Percentiles rank a stretch among this genome's conserved stretches.
Evolutionary conservation across 2,113 vertebrate species (phyloP).

Genomic region (Ochotona curzoniae): DNA sequence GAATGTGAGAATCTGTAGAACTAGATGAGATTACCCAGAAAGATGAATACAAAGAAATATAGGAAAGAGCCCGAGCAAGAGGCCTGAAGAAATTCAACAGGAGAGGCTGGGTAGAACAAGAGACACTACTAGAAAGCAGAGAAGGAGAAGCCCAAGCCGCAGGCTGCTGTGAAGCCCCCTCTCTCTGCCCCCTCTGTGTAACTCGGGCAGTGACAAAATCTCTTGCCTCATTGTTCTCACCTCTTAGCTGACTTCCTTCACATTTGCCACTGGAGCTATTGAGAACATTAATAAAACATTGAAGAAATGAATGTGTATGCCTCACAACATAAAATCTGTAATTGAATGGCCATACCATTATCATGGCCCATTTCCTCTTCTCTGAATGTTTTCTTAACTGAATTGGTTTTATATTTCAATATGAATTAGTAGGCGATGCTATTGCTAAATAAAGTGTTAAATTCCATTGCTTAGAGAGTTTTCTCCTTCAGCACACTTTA

Average conservation of each 20-base stretch:
- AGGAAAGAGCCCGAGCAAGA: not conserved
- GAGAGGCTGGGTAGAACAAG: not conserved
- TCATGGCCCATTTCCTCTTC: slow-evolving; percentile 56
- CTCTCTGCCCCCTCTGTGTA: not conserved
- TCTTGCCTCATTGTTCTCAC: slow-evolving; percentile 17
- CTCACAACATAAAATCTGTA: slow-evolving; percentile 21
- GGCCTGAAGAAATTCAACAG: not conserved
- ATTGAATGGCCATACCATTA: slow-evolving; percentile 22
- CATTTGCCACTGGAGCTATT: not conserved
- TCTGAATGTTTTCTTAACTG: slow-evolving; percentile 34
- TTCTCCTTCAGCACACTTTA: slow-evolving; percentile 2
- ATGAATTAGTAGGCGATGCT: slow-evolving; percentile 49
- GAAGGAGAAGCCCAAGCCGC: not conserved
- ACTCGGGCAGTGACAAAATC: not conserved
- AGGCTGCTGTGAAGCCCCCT: not conserved
- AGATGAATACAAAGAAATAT: not conserved
- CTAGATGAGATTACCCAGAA: not conserved
- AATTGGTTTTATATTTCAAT: slow-evolving; percentile 48
- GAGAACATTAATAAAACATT: slow-evolving; percentile 56
- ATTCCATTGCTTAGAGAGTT: slow-evolving; percentile 46
- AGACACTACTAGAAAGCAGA: not conserved
- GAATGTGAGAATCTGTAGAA: not conserved
- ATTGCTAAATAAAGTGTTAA: slow-evolving; percentile 47
- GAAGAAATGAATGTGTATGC: slow-evolving; percentile 23
- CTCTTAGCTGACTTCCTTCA: not conserved